Evolutionary conservation across 53 echinoderm and acorn worm species (phyloP), one percentile per base, ranked within the genome.

Genomic region (Temnopleurus reevesii): DNA sequence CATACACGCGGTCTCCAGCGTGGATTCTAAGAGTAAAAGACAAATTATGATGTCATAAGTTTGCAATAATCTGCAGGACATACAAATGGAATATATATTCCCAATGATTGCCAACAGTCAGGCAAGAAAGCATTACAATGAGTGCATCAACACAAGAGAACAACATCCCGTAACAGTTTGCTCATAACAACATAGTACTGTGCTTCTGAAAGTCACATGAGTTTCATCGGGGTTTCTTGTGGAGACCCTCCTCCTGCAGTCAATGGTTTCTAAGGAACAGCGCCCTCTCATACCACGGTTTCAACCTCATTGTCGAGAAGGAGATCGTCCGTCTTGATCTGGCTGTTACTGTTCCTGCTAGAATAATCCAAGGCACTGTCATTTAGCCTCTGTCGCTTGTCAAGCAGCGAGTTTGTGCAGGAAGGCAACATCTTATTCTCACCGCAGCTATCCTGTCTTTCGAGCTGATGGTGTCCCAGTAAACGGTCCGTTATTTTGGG

Each of bases 361-460:
- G 66, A 17, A 53, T 87, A 87, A 3, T 66, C 88, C 71, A 87
- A 87, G 71, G 88, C 88, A 87, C 88, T 87, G 71, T 87, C 88
- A 53, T 66, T 87, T 55, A 87, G 38, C 54, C 71, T 65, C 49
- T 66, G 88, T n/a, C 88, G 88, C 54, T 87, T 66, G 46, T 87
- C 88, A 19, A 87, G 28, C 51, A 87, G 71, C 51, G 88, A 87
- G 29, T 87, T 87, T 24, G 88, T 87, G 53, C 88, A 87, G 8
- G 76, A 49, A 18, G 53, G 46, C 51, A 43, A 47, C 33, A 19
- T 63, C 19, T 63, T 45, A 46, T 31, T 31, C 25, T 63, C 53
- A 15, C 45, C 59, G 46, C 27, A 19, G 53, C 76, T 87, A 44
- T 44, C 38, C 15, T 28, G 28, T 33, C 51, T 44, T 5, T 66